Percentiles rank a stretch among this genome's conserved stretches.
Evolutionary conservation across 1,140 invertebrate genomes (phyloP).

Genomic region (Acyrthosiphon pisum): DNA sequence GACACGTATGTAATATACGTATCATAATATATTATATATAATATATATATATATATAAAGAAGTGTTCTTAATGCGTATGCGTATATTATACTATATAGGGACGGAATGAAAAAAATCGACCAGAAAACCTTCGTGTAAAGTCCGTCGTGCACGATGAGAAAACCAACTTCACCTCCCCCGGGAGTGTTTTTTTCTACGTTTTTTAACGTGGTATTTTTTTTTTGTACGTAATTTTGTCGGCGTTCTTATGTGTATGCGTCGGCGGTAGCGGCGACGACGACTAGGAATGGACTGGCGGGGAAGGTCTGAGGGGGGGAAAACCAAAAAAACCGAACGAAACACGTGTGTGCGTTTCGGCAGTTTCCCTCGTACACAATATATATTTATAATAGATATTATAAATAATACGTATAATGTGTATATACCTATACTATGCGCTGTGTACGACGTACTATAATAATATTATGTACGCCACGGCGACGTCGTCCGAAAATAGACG

Average conservation of each 20-base stretch:
- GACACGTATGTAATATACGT: background rate
- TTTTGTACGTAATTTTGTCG: background rate
- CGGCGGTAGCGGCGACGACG: background rate
- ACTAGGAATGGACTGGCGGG: background rate
- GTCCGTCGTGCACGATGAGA: background rate
- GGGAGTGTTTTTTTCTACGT: background rate
- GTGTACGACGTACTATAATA: background rate
- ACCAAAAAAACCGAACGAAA: conserved; percentile 19
- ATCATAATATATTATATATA: background rate
- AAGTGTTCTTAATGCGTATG: background rate
- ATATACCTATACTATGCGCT: background rate
- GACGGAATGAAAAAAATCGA: conserved; percentile 18
- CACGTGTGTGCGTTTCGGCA: conserved; percentile 39
- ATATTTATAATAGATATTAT: conserved; percentile 14
- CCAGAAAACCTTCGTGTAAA: background rate
- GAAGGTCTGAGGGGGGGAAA: background rate
- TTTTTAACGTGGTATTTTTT: conserved; percentile 14
- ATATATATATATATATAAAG: background rate
- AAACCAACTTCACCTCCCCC: conserved; percentile 28
- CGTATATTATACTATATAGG: background rate
- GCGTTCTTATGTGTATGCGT: background rate
- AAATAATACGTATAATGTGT: background rate
- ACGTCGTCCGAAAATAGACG: conserved; percentile 27
- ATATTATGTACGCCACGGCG: too few species aligned
- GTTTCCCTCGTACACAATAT: conserved; percentile 14